Conservation (phyloP, 64 coral and sea anemone genomes). For the Trachythela sp. region DNA sequence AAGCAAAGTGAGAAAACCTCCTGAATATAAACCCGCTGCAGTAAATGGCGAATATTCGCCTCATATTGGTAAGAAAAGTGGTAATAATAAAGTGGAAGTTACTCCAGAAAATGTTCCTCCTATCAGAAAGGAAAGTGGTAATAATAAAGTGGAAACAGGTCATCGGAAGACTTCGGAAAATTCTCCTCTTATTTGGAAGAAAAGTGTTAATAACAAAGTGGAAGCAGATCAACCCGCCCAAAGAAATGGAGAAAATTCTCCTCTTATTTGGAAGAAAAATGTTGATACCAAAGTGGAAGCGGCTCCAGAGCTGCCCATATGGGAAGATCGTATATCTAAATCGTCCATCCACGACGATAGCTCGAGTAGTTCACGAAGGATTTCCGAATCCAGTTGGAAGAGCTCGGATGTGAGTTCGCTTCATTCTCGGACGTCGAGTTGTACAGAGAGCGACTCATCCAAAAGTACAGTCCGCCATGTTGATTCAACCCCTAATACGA, state of each 20-base stretch:
- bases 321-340: background rate
- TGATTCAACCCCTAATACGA: background rate
- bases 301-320: background rate
- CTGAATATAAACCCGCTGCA: background rate
- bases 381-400: conserved; percentile 1
- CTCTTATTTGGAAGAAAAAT: background rate
- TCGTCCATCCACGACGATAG: background rate
- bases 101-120: background rate
- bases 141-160: background rate
- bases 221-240: background rate
- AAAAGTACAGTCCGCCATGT: background rate
- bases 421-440: background rate
- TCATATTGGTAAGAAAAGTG: background rate
- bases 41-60: background rate
- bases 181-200: background rate
- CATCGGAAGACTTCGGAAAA: background rate
- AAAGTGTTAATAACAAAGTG: background rate
- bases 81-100: background rate
- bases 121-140: background rate
- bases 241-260: background rate
- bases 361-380: background rate
- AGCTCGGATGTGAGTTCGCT: background rate
- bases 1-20: background rate
- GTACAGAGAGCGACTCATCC: background rate
- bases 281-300: background rate